Evolutionary conservation across 2,888 invertebrate species (phyloP), one percentile per base, ranked within the genome.

Genomic region (Blera fallax): DNA sequence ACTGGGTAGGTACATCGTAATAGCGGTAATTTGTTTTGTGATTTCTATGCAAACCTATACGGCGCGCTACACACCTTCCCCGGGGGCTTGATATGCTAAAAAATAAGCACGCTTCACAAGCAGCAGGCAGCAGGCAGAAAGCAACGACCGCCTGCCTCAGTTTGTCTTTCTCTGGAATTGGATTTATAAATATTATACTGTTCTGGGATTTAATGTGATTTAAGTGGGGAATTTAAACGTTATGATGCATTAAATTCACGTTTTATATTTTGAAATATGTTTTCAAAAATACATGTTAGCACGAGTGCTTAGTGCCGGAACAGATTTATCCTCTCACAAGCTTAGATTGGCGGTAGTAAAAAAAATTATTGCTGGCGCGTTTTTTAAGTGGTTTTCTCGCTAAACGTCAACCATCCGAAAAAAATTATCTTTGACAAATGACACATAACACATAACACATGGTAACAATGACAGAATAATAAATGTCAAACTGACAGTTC

Each of bases 11-110:
- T 81, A 62, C 37, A 54, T 60, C 56, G 65, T 79, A 69, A 79
- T 74, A 70, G 74, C 84, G 79, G 84, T 80, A 80, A 84, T 84
- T 84, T 84, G 80, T 80, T 80, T 74, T 78, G 64, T 64, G 58
- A 70, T 79, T 74, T 70, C 69, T 69, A 77, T 77, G 76, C 77
- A 76, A 76, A 69, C 79, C 48, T 67, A 62, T 43, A 67, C 37
- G 34, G 40, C 8, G 50, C 8, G 18, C 8, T 37, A 27, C 48
- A 52, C 18, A 52, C 37, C 52, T 58, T 60, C 37, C 60, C 64
- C 16, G 10, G 72, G 27, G 48, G 64, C 74, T 56, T 64, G 64
- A 64, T 74, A 74, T 56, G 54, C 21, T 34, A 52, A 32, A 73
- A 74, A 73, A 67, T 67, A 80, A 80, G 65, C 67, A 81, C 76